Percentiles rank a stretch among this genome's conserved stretches.
Conservation (phyloP, 2,888 invertebrate genomes). For the Ctena decussata region DNA sequence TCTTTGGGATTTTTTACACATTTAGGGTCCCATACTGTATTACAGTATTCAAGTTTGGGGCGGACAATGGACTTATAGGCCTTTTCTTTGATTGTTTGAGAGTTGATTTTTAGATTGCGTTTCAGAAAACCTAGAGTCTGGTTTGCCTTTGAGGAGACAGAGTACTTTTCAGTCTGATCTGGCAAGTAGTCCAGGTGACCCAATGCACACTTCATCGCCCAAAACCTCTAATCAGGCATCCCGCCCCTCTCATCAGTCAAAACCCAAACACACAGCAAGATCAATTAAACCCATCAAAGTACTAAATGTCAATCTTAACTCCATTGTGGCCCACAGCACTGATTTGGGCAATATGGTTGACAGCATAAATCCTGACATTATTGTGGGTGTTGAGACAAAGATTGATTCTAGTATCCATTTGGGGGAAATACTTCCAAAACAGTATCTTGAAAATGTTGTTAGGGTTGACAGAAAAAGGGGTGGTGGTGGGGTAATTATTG, state of each 20-base stretch:
- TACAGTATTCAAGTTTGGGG: too few relatives aligned
- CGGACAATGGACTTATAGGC: too few relatives aligned
- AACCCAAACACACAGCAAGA: conserved; percentile 14
- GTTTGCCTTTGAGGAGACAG: too few relatives aligned
- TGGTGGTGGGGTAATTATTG: conserved; percentile 10
- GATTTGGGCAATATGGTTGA: conserved; percentile 5
- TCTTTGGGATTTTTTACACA: too few relatives aligned
- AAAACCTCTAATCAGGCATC: not conserved
- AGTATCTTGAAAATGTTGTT: conserved; percentile 14
- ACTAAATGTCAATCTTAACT: conserved; percentile 3
- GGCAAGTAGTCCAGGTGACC: conserved; percentile 4
- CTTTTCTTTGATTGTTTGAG: too few relatives aligned
- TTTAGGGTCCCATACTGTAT: too few relatives aligned
- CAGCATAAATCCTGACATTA: too few relatives aligned
- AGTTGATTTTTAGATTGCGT: too few relatives aligned
- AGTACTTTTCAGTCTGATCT: conserved; percentile 2
- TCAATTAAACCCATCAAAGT: conserved; percentile 14
- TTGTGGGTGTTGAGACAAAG: too few relatives aligned
- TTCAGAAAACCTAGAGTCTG: too few relatives aligned
- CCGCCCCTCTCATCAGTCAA: not conserved
- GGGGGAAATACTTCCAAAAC: conserved; percentile 11
- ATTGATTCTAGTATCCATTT: conserved; percentile 1
- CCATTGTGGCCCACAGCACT: not conserved
- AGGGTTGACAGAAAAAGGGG: conserved; percentile 20
- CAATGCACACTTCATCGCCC: conserved; percentile 7